Base-by-base conservation (phyloP, 2,888 invertebrate genomes). In the Cantharis rufa region DNA sequence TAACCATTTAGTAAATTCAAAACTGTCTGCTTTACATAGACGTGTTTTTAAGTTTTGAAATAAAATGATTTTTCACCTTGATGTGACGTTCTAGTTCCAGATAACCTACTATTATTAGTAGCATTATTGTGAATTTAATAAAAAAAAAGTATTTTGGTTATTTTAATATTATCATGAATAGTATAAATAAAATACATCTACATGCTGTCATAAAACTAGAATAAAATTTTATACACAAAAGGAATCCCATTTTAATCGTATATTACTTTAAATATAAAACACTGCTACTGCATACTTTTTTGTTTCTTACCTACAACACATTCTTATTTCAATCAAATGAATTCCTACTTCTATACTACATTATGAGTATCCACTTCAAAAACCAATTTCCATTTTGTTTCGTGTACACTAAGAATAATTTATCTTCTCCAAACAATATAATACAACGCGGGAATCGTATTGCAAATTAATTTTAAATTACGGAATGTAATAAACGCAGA, bases 391-490 rank as follows among this genome's bases (percentile, higher is more conserved):
- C 78, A 78, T 78, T 78, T 78, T 74, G 75, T 78, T 77, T 71
- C 75, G 78, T 71, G 71, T 76, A 71, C 74, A 64, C 74, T 73
- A 75, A 78, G 78, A 76, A 76, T 78, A 78, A 78, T 78, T 78
- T 76, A 78, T 76, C 73, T 76, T 76, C 75, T 78, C 75, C 75
- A 76, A 78, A 78, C 78, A 76, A 76, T 78, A 78, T 78, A 75
- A 70, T 76, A 76, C 78, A 76, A 76, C 70, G 78, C 78, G 76
- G 74, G 78, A 75, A 78, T 78, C 75, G 78, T 75, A 78, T 78
- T 78, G 75, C 78, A 78, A 78, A 78, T 78, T 78, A 75, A 78
- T 78, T 78, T 78, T 75, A 78, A 78, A 78, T 78, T 78, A 78
- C 78, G 72, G 78, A 75, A 75, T 72, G 78, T 75, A 78, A 78